Percentiles rank a stretch among this genome's conserved stretches.
phyloP scores from a whole-genome alignment of 2,797 vertebrate genomes.

The Euphonia xanthogaster region DNA sequence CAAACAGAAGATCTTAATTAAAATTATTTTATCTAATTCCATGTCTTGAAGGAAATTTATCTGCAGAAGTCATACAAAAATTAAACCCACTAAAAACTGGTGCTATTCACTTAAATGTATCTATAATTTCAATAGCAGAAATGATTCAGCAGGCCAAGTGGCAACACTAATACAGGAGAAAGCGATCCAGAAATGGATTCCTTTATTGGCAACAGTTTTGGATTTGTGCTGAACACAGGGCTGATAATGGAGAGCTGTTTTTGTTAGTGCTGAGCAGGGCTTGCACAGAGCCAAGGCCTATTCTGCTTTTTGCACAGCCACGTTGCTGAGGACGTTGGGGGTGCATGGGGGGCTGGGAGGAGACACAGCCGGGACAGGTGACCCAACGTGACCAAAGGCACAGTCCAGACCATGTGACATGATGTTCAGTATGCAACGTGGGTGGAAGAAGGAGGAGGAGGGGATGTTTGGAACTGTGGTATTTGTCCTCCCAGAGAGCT shows the following conservation, averaged over 20 bases:
- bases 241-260: background rate
- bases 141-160: background rate
- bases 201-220: background rate
- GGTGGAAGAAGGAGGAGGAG: background rate
- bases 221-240: background rate
- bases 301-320: background rate
- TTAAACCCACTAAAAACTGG: background rate
- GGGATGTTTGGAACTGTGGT: accelerated
- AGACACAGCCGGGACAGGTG: background rate
- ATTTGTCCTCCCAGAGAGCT: background rate
- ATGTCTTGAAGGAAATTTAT: background rate
- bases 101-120: background rate
- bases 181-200: background rate
- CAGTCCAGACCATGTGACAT: background rate
- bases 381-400: background rate
- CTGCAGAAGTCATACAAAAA: background rate
- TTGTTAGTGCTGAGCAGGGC: background rate
- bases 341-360: background rate
- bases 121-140: background rate
- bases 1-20: background rate
- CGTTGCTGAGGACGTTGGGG: accelerated
- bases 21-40: background rate
- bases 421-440: background rate
- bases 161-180: background rate
- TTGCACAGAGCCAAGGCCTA: background rate